phyloP scores from a whole-genome alignment of 2,888 invertebrate species.

The Zygothrica quintamaculata region DNA sequence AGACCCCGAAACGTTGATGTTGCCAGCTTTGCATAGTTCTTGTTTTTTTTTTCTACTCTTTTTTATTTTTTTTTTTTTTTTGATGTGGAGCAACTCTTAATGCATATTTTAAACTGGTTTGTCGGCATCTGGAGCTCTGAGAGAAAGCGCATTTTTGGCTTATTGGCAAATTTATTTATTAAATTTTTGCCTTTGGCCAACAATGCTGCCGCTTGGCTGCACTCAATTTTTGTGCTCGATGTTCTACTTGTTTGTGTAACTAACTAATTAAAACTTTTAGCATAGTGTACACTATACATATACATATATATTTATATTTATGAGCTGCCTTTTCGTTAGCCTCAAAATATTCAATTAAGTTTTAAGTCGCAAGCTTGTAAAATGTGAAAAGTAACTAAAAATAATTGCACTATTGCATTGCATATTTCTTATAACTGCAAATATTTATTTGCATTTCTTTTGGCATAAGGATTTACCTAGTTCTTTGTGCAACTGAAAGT shows the following conservation, averaged over 20 bases:
- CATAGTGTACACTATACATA: neutral
- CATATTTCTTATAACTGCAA: slow-evolving; percentile 26
- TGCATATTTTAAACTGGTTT: slow-evolving; percentile 70
- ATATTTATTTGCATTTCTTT: slow-evolving; percentile 72
- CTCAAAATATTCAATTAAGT: slow-evolving; percentile 72
- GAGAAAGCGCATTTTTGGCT: slow-evolving; percentile 65
- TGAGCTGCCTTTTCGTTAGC: slow-evolving; percentile 45
- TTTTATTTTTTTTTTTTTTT: slow-evolving; percentile 50
- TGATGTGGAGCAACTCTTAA: slow-evolving; percentile 57
- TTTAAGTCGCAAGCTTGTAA: slow-evolving; percentile 47
- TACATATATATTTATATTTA: slow-evolving; percentile 27
- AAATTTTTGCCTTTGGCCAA: slow-evolving; percentile 56
- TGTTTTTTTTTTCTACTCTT: slow-evolving; percentile 17
- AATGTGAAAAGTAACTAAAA: slow-evolving; percentile 52
- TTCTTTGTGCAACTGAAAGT: slow-evolving; percentile 70
- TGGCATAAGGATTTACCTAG: slow-evolving; percentile 46
- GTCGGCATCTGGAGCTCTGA: slow-evolving; percentile 41
- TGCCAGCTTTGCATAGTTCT: slow-evolving; percentile 40
- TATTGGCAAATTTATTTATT: slow-evolving; percentile 77
- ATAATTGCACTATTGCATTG: slow-evolving; percentile 78
- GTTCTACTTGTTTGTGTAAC: slow-evolving; percentile 54
- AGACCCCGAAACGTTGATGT: slow-evolving; percentile 26
- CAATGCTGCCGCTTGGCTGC: slow-evolving; percentile 42
- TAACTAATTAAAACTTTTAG: slow-evolving; percentile 72
- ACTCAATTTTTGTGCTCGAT: slow-evolving; percentile 28